phyloP scores from a whole-genome alignment of 2,113 vertebrate species.

The Heteronetta atricapilla region DNA sequence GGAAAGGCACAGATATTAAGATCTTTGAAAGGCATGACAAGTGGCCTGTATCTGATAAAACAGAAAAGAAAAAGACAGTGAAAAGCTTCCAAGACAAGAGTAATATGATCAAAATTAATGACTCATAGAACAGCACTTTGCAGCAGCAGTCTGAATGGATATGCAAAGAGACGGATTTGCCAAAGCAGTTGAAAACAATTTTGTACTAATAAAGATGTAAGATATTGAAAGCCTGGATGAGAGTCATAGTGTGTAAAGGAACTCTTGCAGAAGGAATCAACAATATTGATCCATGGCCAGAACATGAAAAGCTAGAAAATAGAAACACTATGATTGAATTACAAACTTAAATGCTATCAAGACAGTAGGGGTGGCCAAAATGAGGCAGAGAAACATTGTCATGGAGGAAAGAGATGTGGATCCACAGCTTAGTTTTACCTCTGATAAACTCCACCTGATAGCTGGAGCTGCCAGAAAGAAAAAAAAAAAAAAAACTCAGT shows the following conservation, averaged over 20 bases:
- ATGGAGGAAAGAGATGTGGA: not conserved
- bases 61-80: not conserved
- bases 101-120: constrained; percentile 27
- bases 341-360: not conserved
- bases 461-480: not conserved
- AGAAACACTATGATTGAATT: not conserved
- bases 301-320: not conserved
- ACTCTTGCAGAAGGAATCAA: not conserved
- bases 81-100: not conserved
- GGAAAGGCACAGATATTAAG: not conserved
- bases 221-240: not conserved
- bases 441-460: not conserved
- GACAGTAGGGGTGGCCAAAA: not conserved
- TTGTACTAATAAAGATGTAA: not conserved
- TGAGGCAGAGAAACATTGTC: not conserved
- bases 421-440: not conserved
- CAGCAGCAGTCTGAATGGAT: not conserved
- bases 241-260: not conserved
- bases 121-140: not conserved
- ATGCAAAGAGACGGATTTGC: not conserved
- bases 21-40: not conserved
- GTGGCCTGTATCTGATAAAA: not conserved
- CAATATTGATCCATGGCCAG: not conserved
- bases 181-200: constrained; percentile 15
- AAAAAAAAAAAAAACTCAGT: no score